Conservation (phyloP, 2,888 invertebrate genomes). For the Sinhomidia bicolor region DNA sequence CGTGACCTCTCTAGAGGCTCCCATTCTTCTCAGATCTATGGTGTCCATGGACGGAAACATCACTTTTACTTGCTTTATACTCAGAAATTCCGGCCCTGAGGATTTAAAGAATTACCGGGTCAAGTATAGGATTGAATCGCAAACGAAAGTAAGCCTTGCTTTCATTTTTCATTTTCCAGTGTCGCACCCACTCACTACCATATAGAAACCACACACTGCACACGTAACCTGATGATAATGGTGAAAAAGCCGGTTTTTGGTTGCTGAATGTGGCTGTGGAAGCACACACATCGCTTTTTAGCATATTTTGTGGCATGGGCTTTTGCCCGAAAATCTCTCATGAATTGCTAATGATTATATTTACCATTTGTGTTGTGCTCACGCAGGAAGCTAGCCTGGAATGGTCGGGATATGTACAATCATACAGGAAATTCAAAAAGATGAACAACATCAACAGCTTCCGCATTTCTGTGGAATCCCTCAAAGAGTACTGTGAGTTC, state of each 20-base stretch:
- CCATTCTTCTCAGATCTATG: conserved; percentile 50
- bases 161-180: background rate
- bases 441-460: conserved; percentile 67
- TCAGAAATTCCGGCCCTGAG: conserved; percentile 45
- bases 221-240: background rate
- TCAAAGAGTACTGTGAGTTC: conserved; percentile 62
- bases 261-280: background rate
- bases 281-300: background rate
- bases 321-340: conserved; percentile 36
- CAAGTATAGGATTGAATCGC: conserved; percentile 56
- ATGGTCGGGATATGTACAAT: conserved; percentile 57
- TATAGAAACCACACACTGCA: background rate
- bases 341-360: conserved; percentile 26
- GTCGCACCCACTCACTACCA: background rate
- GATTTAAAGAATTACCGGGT: conserved; percentile 59
- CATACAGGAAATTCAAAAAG: conserved; percentile 61
- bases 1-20: conserved; percentile 47
- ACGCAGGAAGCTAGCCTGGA: conserved; percentile 61
- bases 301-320: background rate
- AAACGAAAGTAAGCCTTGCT: conserved; percentile 24
- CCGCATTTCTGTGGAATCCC: conserved; percentile 62
- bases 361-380: background rate
- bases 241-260: background rate
- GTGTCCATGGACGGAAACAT: conserved; percentile 57
- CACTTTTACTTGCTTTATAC: conserved; percentile 56